Conservation (phyloP, 2,797 vertebrate genomes). For the Huso huso region DNA sequence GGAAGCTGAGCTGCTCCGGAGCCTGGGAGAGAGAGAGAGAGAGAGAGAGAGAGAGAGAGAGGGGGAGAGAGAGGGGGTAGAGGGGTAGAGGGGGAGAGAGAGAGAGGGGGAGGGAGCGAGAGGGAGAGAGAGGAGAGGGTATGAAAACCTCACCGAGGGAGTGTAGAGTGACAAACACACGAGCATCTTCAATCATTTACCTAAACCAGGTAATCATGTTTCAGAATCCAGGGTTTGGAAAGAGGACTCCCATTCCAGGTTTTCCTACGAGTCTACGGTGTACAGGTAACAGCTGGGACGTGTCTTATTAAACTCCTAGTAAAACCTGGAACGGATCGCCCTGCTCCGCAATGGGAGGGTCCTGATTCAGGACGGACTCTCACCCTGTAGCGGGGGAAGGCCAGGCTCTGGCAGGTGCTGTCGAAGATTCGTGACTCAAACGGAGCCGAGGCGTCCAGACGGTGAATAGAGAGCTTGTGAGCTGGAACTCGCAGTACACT, state of each 20-base stretch:
- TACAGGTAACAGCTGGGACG: no score
- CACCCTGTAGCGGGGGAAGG: constrained; percentile 60
- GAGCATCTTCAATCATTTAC: no score
- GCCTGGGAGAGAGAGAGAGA: constrained; percentile 37
- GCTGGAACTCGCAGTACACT: constrained; percentile 44
- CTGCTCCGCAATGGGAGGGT: no score
- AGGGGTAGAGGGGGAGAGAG: background rate
- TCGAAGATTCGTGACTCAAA: constrained; percentile 30
- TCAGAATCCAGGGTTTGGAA: no score
- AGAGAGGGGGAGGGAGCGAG: background rate
- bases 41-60: no score
- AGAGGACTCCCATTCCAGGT: no score
- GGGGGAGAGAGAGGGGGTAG: background rate
- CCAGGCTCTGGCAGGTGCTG: constrained; percentile 44
- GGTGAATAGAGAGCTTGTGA: constrained; percentile 59
- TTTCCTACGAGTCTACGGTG: no score
- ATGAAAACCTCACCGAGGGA: no score
- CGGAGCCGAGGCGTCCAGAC: constrained; percentile 35
- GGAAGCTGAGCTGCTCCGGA: constrained; percentile 55
- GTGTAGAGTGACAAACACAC: no score
- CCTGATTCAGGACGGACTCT: constrained; percentile 12
- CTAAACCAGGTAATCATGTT: no score
- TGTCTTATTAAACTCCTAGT: no score
- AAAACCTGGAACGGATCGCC: no score
- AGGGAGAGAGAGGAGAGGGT: background rate